Evolutionary conservation across 2,113 vertebrate genomes (phyloP), one percentile per base, ranked within the genome.

Genomic region (Poicephalus meyeri): DNA sequence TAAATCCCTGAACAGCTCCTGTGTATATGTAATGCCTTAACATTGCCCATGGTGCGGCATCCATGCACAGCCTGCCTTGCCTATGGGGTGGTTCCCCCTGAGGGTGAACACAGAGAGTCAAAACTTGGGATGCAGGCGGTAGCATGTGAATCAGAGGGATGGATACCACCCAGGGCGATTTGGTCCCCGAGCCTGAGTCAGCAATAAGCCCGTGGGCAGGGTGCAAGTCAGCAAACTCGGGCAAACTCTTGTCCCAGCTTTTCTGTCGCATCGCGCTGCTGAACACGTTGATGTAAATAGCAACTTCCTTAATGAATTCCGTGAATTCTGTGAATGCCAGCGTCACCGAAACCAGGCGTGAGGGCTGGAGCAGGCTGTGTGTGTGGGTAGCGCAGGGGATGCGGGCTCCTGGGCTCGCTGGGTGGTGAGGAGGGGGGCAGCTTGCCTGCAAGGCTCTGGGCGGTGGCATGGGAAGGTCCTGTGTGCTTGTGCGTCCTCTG

Each of bases 271-370:
- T 58, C n/a, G 4, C 52, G 82, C 95, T 96, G 92, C 97, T 91
- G 93, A 97, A 93, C 93, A 84, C 47, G 52, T 83, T 63, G 87
- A 91, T 97, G 96, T 97, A 94, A 96, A 96, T 96, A 94, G 91
- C 8, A 8, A 84, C 52, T 86, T 93, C 88, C 89, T 96, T 97
- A 97, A 95, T 98, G 98, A 98, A 98, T 98, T 98, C 97, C 80
- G 37, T 98, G 97, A 98, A 98, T 98, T 98, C 98, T 96, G 89
- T 44, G 80, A 96, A 93, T 49, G 96, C 80, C 33, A 29, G 61
- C 3, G 42, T 95, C 93, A 88, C 82, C 0, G 0, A 71, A 58
- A 55, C 50, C 76, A 64, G 88, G 79, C 2, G 1, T 15, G 88
- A 88, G 37, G 78, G 71, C 37, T 17, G 52, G 86, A 90, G 82